Percentiles rank a stretch among this genome's conserved stretches.
Conservation (phyloP, 2,113 vertebrate genomes). For the Corynorhinus townsendii region DNA sequence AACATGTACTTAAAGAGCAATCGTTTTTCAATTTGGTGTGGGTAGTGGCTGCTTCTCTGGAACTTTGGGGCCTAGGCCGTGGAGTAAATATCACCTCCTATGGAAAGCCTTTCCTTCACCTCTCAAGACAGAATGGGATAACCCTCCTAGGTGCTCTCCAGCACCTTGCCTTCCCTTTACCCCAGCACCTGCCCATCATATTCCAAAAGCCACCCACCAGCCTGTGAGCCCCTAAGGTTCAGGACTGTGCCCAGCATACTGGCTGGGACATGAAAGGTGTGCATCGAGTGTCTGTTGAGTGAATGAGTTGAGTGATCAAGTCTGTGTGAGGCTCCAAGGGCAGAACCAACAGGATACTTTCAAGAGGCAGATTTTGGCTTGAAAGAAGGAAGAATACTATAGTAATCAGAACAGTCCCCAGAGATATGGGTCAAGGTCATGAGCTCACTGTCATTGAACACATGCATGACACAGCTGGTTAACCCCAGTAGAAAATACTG, state of each 20-base stretch:
- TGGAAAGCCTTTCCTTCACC: not conserved
- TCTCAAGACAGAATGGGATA: not conserved
- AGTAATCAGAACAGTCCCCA: not conserved
- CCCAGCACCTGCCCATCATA: not conserved
- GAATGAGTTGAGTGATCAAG: not conserved
- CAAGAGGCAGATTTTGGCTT: not conserved
- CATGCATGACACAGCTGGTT: too few relatives aligned
- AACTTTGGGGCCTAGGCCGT: not conserved
- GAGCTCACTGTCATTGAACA: not conserved
- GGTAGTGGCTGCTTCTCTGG: not conserved
- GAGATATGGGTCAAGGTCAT: not conserved
- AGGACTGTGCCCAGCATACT: not conserved
- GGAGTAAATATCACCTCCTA: not conserved
- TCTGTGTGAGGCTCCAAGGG: not conserved
- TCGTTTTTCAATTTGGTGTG: not conserved
- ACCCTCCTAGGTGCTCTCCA: not conserved
- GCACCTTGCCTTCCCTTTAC: too few relatives aligned
- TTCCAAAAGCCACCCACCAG: not conserved
- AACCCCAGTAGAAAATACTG: not conserved
- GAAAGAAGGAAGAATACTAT: not conserved
- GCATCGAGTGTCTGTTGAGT: not conserved
- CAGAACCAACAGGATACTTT: not conserved
- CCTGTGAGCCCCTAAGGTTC: not conserved
- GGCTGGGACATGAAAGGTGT: not conserved
- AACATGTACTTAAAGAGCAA: not conserved